These are phyloP conservation scores for Temnothorax longispinosus DNA, from an alignment of 1,140 invertebrate genomes.

Conservation along the genomic window DNA sequence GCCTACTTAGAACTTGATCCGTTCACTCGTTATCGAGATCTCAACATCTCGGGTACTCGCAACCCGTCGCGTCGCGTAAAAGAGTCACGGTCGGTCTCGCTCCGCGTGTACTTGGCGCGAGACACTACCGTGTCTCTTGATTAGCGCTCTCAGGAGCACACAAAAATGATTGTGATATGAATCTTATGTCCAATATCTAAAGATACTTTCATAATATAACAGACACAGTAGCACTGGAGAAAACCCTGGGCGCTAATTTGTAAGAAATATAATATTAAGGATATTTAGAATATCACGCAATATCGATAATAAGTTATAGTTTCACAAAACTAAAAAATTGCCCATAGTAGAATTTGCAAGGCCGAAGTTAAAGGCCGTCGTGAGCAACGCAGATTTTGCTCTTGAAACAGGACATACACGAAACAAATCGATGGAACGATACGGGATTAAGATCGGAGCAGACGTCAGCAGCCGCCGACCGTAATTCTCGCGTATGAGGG, in stretches of 20 bases:
- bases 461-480: neutral
- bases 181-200: constrained; percentile 42
- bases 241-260: constrained; percentile 18
- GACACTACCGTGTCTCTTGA: too few species aligned
- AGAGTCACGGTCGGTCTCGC: too few species aligned
- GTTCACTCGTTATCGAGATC: too few species aligned
- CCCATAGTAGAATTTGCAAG: neutral
- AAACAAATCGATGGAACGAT: constrained; percentile 33
- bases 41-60: too few species aligned
- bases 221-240: constrained; percentile 37
- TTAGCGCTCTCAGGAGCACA: constrained; percentile 18
- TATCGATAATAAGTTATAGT: constrained; percentile 20
- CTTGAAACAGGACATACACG: neutral
- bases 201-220: constrained; percentile 28
- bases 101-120: too few species aligned
- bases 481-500: constrained; percentile 34
- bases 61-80: too few species aligned
- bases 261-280: constrained; percentile 9
- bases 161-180: constrained; percentile 34
- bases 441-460: constrained; percentile 41
- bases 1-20: too few species aligned
- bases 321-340: constrained; percentile 14
- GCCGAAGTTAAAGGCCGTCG: neutral
- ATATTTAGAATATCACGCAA: constrained; percentile 14
- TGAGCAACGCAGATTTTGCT: neutral